phyloP scores from a whole-genome alignment of 2,797 vertebrate species.

The Anas acuta region DNA sequence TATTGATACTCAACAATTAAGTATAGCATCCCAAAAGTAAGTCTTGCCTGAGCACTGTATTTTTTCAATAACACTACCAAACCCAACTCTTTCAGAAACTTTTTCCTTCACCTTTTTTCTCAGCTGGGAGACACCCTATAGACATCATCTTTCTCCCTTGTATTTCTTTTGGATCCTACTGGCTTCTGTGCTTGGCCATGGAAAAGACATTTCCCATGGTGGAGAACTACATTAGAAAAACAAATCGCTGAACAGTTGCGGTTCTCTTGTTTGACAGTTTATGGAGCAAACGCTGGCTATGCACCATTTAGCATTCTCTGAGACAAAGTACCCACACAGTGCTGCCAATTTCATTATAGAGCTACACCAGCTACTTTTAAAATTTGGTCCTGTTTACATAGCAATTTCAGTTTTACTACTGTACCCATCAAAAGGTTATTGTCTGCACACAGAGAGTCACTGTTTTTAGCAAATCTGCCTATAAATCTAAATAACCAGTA shows the following conservation, averaged over 20 bases:
- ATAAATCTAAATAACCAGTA: slow-evolving; percentile 66
- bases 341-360: slow-evolving; percentile 68
- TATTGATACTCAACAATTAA: neutral
- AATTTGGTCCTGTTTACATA: slow-evolving; percentile 67
- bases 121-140: slow-evolving; percentile 11
- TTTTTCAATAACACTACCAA: neutral
- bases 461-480: slow-evolving; percentile 70
- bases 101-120: slow-evolving; percentile 8
- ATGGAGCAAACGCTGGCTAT: slow-evolving; percentile 63
- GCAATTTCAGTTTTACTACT: slow-evolving; percentile 66
- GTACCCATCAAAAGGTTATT: slow-evolving; percentile 72
- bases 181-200: slow-evolving; percentile 60
- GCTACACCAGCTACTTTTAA: slow-evolving; percentile 67
- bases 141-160: slow-evolving; percentile 6
- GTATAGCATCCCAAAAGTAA: neutral
- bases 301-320: slow-evolving; percentile 67
- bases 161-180: slow-evolving; percentile 62
- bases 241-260: slow-evolving; percentile 49
- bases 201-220: slow-evolving; percentile 65
- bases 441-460: slow-evolving; percentile 64
- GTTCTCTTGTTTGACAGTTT: slow-evolving; percentile 71
- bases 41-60: neutral
- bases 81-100: neutral
- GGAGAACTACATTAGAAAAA: slow-evolving; percentile 65
- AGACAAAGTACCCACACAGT: slow-evolving; percentile 60